Conservation (phyloP, 2,113 vertebrate species). For the Pseudorasbora parva region DNA sequence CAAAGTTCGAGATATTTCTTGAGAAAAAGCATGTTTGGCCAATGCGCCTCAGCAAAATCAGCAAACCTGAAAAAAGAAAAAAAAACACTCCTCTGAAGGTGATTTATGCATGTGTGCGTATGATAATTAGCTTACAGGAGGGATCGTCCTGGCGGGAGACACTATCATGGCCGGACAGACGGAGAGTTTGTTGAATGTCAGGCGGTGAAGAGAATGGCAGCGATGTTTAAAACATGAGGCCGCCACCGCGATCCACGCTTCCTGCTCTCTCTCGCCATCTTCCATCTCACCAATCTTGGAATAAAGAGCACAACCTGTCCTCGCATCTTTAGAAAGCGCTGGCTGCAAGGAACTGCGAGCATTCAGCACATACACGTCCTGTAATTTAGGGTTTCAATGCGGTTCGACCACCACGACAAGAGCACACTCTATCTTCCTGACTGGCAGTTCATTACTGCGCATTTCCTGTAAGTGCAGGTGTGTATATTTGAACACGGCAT, state of each 20-base stretch:
- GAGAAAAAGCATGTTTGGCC: neutral
- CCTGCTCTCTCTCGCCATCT: slow-evolving; percentile 22
- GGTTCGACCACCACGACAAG: slow-evolving; percentile 21
- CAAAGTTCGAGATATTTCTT: neutral
- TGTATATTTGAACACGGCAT: slow-evolving; percentile 24
- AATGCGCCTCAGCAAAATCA: neutral
- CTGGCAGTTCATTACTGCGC: slow-evolving; percentile 45
- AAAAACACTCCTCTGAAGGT: neutral
- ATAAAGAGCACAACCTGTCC: slow-evolving; percentile 43
- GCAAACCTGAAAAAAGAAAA: neutral
- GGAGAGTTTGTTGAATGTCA: slow-evolving; percentile 55
- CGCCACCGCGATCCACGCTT: neutral
- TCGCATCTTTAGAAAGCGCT: neutral
- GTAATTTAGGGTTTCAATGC: slow-evolving; percentile 7
- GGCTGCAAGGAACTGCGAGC: neutral
- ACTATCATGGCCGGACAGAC: slow-evolving; percentile 57
- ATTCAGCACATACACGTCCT: neutral
- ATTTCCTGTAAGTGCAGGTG: slow-evolving; percentile 19
- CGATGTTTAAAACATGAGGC: slow-evolving; percentile 62
- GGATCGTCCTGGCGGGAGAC: slow-evolving; percentile 35
- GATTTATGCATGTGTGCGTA: slow-evolving; percentile 9
- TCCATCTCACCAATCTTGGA: slow-evolving; percentile 13
- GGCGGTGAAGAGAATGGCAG: slow-evolving; percentile 16
- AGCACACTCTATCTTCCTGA: slow-evolving; percentile 30
- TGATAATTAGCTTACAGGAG: slow-evolving; percentile 51